Conservation (phyloP, 2,888 invertebrate genomes). For the Dilophus febrilis region DNA sequence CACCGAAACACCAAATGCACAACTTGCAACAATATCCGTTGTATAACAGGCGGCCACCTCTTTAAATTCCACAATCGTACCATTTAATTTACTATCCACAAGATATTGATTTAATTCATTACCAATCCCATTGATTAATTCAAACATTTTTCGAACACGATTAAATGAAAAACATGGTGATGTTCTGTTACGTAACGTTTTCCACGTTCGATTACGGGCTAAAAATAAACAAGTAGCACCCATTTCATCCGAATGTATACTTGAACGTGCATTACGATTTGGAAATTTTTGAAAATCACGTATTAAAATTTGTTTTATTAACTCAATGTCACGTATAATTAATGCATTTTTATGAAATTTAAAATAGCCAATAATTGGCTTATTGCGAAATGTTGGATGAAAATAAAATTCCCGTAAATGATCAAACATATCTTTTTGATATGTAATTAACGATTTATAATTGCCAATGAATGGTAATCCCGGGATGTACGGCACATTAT, state of each 20-base stretch:
- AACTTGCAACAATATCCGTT: constrained; percentile 24
- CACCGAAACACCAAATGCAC: constrained; percentile 24
- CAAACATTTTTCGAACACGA: constrained; percentile 28
- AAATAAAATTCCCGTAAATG: constrained; percentile 26
- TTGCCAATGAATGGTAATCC: constrained; percentile 31
- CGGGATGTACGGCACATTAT: constrained; percentile 23
- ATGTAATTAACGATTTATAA: constrained; percentile 19
- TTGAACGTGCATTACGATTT: constrained; percentile 19
- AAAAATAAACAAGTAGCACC: constrained; percentile 30
- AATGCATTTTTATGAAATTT: constrained; percentile 29
- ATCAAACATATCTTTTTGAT: constrained; percentile 19
- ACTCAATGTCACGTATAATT: constrained; percentile 28
- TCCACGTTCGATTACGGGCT: constrained; percentile 30
- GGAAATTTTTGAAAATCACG: constrained; percentile 31
- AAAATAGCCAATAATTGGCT: constrained; percentile 25
- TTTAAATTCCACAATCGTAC: constrained; percentile 16
- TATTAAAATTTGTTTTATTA: constrained; percentile 30
- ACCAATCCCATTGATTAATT: constrained; percentile 20
- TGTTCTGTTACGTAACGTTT: constrained; percentile 26
- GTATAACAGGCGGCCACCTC: constrained; percentile 21
- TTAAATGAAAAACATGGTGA: constrained; percentile 32
- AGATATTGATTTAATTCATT: constrained; percentile 2
- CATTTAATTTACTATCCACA: background rate
- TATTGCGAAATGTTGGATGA: constrained; percentile 15
- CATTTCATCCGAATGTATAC: constrained; percentile 24